Evolutionary conservation across 2,113 vertebrate genomes (phyloP).

Genomic region (Mionectes macconnelli): DNA sequence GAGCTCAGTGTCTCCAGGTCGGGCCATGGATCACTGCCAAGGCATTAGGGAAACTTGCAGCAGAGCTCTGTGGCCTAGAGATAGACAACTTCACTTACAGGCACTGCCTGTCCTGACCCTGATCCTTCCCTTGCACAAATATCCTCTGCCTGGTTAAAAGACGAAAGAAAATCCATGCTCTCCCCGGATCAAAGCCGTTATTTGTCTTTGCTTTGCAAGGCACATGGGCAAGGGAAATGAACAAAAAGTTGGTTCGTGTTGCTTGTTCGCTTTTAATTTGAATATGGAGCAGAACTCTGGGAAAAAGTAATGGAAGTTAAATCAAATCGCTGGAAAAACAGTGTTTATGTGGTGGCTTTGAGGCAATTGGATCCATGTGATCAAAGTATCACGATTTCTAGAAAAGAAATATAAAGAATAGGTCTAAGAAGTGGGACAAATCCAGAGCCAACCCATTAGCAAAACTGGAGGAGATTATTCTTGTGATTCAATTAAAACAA

Average conservation of each 20-base stretch:
- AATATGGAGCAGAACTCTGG: neutral
- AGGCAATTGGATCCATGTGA: neutral
- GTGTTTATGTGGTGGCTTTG: neutral
- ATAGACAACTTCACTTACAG: neutral
- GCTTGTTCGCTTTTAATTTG: constrained; percentile 12
- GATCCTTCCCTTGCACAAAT: neutral
- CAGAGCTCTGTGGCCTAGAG: neutral
- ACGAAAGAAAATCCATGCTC: neutral
- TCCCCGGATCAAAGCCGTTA: neutral
- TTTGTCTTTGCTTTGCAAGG: neutral
- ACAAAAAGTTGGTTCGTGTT: neutral
- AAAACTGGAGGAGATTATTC: neutral
- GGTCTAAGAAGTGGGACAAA: neutral
- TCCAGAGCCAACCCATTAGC: neutral
- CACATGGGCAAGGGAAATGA: neutral
- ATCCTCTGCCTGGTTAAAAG: neutral
- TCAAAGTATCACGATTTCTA: neutral
- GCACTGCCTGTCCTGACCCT: constrained; percentile 25
- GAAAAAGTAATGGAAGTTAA: neutral
- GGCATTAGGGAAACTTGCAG: constrained; percentile 7
- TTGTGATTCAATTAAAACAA: neutral
- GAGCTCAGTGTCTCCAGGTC: constrained; percentile 3
- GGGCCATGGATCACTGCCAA: constrained; percentile 9
- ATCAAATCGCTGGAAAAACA: neutral
- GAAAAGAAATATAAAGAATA: neutral